Evolutionary conservation across 2,113 vertebrate species (phyloP), one percentile per base, ranked within the genome.

Genomic region (Hylia prasina): DNA sequence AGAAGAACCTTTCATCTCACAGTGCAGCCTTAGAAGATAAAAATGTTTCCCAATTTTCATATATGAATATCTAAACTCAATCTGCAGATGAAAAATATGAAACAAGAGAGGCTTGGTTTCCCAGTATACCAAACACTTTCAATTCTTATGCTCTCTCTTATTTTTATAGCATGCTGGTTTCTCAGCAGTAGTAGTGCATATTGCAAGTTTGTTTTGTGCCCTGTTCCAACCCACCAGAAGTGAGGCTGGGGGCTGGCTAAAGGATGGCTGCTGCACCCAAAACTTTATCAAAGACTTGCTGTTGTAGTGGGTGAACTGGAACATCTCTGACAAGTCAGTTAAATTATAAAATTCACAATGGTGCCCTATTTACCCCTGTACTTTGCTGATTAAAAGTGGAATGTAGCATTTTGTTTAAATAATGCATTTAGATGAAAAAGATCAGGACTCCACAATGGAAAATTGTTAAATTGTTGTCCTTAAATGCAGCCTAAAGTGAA

Each of bases 21-120:
- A 64, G 63, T 54, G 71, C 45, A 86, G 82, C 65, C 79, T 88
- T 37, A 90, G 90, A 92, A 95, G 93, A 96, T 87, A 93, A 91
- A 96, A 96, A 94, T 50, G 76, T 44, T 75, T 94, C 86, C 68
- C 88, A 81, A 81, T 94, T 92, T 96, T 94, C 85, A 96, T 89
- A 84, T 57, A 92, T 93, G 79, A 94, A 92, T 96, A 93, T 94
- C 95, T 94, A 90, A 96, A 96, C 81, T 93, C 88, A 94, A 94
- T 96, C 93, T 95, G 53, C 88, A 93, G 88, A 64, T 80, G 86
- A 91, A 83, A 78, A 65, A 91, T 93, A 78, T 78, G 93, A 94
- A 96, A 94, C 68, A 96, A 95, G 80, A 92, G 88, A 15, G 64
- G 75, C 79, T 90, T 81, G 56, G 39, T 90, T 97, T 93, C 68